A percentile compares a stretch with the other conserved stretches of the same genome.
These are phyloP conservation scores for Hephaestus fuliginosus DNA, from an alignment of 2,797 vertebrate species.

Conservation along the genomic window DNA sequence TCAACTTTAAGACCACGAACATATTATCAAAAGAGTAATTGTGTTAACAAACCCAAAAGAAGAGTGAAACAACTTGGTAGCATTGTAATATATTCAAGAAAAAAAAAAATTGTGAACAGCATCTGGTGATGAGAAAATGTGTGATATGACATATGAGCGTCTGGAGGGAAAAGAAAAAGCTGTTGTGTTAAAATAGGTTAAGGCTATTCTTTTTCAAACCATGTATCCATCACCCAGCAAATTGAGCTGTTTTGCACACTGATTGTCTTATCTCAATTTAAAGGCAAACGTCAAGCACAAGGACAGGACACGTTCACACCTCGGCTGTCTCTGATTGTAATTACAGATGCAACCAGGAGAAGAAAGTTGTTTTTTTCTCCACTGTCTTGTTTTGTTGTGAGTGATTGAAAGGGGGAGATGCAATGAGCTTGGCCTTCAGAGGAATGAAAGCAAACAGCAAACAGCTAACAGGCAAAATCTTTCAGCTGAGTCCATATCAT, in stretches of 20 bases:
- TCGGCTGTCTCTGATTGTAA: constrained; percentile 66
- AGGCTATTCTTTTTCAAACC: constrained; percentile 32
- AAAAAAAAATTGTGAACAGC: not conserved
- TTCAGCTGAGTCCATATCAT: not conserved
- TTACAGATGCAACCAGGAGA: constrained; percentile 61
- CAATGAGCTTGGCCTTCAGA: constrained; percentile 31
- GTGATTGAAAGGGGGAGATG: constrained; percentile 40
- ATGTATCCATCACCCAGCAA: constrained; percentile 34
- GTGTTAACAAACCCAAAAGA: constrained; percentile 3
- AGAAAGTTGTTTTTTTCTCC: constrained; percentile 1
- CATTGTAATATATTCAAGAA: not conserved
- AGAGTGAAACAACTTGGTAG: not conserved
- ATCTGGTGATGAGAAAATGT: constrained; percentile 9
- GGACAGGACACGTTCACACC: constrained; percentile 37
- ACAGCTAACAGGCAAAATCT: not conserved
- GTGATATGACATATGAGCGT: constrained; percentile 3
- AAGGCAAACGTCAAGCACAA: constrained; percentile 35
- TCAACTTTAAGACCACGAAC: not conserved
- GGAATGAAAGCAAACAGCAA: constrained; percentile 14
- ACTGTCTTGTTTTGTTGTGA: constrained; percentile 32
- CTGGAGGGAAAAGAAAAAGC: not conserved
- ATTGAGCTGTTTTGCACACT: constrained; percentile 46
- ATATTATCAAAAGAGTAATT: constrained; percentile 11
- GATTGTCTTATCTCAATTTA: constrained; percentile 48
- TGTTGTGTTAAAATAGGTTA: constrained; percentile 13